Conservation (phyloP, 2,797 vertebrate species). For the Rhynchotus rufescens region DNA sequence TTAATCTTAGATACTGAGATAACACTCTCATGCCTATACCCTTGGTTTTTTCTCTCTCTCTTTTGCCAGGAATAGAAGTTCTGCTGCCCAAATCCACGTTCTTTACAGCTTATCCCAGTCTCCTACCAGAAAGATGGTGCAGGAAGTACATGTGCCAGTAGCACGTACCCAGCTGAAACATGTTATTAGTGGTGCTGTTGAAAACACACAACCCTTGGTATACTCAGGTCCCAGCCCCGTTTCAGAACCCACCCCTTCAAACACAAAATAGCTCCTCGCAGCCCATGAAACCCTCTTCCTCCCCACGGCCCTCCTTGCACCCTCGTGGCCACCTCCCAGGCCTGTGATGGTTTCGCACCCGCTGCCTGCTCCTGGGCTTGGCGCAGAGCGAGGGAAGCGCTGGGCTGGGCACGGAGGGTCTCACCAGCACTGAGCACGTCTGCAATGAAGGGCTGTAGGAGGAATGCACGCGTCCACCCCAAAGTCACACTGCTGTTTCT, state of each 20-base stretch:
- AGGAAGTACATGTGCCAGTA: background rate
- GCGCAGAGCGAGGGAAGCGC: background rate
- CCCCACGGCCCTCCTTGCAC: background rate
- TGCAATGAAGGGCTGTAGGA: constrained; percentile 78
- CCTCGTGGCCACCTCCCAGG: background rate
- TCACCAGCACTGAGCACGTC: background rate
- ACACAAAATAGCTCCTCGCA: background rate
- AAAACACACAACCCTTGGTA: background rate
- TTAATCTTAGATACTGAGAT: background rate
- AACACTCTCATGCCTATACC: background rate
- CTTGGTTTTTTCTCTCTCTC: background rate
- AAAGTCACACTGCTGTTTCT: constrained; percentile 11
- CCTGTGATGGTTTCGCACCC: background rate
- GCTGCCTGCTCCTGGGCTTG: background rate
- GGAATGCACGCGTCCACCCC: constrained; percentile 18
- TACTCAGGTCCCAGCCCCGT: background rate
- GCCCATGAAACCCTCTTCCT: background rate
- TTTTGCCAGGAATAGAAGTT: background rate
- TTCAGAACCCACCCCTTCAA: background rate
- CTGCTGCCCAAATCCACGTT: background rate
- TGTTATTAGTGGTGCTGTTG: background rate
- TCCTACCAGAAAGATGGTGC: background rate
- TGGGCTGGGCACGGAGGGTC: background rate
- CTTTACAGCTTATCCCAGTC: background rate
- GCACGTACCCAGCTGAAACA: background rate